Evolutionary conservation across 2,797 vertebrate species (phyloP).

Genomic region (Gorsachius magnificus): DNA sequence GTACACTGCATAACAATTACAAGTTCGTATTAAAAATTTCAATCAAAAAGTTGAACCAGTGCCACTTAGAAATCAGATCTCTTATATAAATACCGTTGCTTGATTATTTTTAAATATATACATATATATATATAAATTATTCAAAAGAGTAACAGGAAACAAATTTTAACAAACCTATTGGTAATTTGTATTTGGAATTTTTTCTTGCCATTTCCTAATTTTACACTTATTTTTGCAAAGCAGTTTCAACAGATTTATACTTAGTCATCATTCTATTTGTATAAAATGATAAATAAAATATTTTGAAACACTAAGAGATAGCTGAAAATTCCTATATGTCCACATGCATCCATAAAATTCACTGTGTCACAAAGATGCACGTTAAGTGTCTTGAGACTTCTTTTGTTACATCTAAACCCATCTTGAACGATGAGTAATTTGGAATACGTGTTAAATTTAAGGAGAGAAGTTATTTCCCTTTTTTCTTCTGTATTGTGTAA

Average conservation of each 20-base stretch:
- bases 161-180: conserved; percentile 37
- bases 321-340: conserved; percentile 55
- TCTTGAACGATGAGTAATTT: conserved; percentile 55
- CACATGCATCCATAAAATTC: conserved; percentile 38
- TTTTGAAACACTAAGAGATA: conserved; percentile 58
- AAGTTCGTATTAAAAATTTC: conserved; percentile 15
- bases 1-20: background rate
- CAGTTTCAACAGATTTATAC: conserved; percentile 65
- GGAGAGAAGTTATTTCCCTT: conserved; percentile 71
- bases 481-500: conserved; percentile 79
- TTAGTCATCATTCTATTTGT: conserved; percentile 67
- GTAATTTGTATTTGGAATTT: conserved; percentile 54
- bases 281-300: conserved; percentile 55
- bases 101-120: conserved; percentile 52
- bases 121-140: conserved; percentile 9
- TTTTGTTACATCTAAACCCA: conserved; percentile 55
- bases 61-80: conserved; percentile 26
- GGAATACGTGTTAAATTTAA: conserved; percentile 58
- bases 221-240: conserved; percentile 66
- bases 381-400: background rate
- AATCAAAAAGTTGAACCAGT: conserved; percentile 21
- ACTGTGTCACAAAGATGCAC: background rate
- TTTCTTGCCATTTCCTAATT: conserved; percentile 64
- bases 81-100: conserved; percentile 35
- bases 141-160: conserved; percentile 24